phyloP scores from a whole-genome alignment of 2,113 vertebrate genomes.

The Cryptoleucopteryx plumbea region DNA sequence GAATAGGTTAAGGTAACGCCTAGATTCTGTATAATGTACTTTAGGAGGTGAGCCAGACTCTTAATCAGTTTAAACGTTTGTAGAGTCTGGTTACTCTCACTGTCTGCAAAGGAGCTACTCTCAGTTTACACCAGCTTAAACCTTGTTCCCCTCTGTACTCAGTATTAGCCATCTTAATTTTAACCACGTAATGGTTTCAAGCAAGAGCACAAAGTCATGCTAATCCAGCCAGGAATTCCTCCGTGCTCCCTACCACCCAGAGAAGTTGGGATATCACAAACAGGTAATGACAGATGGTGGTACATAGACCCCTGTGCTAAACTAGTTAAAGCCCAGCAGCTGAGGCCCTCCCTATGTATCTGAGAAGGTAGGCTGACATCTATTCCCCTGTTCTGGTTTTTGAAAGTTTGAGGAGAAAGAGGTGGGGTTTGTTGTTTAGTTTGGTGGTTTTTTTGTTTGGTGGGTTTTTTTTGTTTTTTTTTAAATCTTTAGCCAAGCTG shows the following conservation, averaged over 20 bases:
- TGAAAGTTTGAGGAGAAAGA: not conserved
- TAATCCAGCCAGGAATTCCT: slow-evolving; percentile 4
- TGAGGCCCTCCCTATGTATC: not conserved
- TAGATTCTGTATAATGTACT: not conserved
- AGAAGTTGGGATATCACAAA: not conserved
- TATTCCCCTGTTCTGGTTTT: not conserved
- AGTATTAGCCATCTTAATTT: not conserved
- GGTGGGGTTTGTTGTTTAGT: not conserved
- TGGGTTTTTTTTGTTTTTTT: not conserved
- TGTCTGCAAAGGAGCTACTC: not conserved
- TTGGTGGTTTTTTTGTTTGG: not conserved
- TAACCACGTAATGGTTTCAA: not conserved
- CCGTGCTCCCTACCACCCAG: not conserved
- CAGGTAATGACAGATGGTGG: not conserved
- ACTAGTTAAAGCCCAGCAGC: not conserved
- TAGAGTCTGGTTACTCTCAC: not conserved
- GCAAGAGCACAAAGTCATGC: not conserved
- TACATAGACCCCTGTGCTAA: not conserved
- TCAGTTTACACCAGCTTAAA: not conserved
- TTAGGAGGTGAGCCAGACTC: not conserved
- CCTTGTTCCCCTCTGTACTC: not conserved
- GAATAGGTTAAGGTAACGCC: not conserved
- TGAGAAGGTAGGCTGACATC: not conserved
- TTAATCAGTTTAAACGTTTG: not conserved
- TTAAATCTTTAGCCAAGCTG: not conserved